Percentiles rank a stretch among this genome's conserved stretches.
Evolutionary conservation across 1,140 invertebrate genomes (phyloP).

Genomic region (Drosophila lowei): DNA sequence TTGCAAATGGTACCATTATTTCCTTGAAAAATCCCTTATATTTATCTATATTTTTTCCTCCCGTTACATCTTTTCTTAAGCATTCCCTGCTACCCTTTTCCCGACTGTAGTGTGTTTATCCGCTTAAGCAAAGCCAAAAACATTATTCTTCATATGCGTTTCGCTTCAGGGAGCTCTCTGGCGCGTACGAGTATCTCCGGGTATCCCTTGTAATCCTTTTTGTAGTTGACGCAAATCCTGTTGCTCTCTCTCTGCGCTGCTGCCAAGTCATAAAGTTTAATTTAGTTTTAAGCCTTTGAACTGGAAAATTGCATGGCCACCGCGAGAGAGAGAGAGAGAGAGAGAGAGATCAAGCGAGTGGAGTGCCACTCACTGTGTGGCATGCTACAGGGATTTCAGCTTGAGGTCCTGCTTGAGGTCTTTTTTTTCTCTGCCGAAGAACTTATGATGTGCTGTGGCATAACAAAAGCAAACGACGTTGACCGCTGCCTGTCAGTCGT

Average conservation of each 20-base stretch:
- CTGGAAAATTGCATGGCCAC: slow-evolving; percentile 76
- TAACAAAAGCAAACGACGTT: slow-evolving; percentile 39
- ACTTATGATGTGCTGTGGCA: no score
- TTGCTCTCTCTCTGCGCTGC: slow-evolving; percentile 43
- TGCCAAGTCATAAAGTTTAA: slow-evolving; percentile 81
- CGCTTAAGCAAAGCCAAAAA: slow-evolving; percentile 41
- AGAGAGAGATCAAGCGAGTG: slow-evolving; percentile 33
- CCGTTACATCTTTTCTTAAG: no score
- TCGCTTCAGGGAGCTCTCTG: slow-evolving; percentile 4
- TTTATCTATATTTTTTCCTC: no score
- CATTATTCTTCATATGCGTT: slow-evolving; percentile 71
- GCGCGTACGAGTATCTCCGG: neutral
- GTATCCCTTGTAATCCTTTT: slow-evolving; percentile 70
- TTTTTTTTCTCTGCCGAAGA: no score
- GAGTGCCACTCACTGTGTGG: slow-evolving; percentile 47
- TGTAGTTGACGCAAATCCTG: slow-evolving; percentile 76
- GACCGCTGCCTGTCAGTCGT: slow-evolving; percentile 52
- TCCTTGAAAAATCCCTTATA: no score
- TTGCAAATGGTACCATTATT: no score
- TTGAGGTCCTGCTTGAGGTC: no score
- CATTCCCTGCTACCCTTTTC: no score
- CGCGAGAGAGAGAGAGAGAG: slow-evolving; percentile 10
- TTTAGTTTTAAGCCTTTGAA: slow-evolving; percentile 82
- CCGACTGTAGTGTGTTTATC: slow-evolving; percentile 30
- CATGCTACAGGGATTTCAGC: no score